Evolutionary conservation across 2,888 invertebrate species (phyloP), one percentile per base, ranked within the genome.

Genomic region (Pyrrhia umbra): DNA sequence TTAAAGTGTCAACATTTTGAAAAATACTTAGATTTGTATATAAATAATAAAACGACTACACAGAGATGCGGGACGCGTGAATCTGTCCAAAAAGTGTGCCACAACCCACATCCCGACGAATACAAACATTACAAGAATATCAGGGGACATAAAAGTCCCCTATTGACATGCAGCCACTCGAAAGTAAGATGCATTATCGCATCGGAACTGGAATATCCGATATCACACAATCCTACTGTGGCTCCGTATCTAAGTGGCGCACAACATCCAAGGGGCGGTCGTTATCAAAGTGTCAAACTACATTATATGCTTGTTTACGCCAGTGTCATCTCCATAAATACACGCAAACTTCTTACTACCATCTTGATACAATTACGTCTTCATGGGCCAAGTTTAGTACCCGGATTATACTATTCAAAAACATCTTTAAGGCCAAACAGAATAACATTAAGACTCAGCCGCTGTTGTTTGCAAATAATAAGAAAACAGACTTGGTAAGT

Each of bases 381-480:
- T 86, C 84, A 86, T 84, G 81, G 78, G 69, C 77, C 74, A 76
- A 79, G 73, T 81, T 80, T 80, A 78, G 76, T 72, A 73, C 52
- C 64, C 56, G 71, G 80, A 84, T 86, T 83, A 83, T 81, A 79
- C 75, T 77, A 82, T 85, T 84, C 79, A 84, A 84, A 86, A 85
- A 80, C 80, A 80, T 80, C 66, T 80, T 80, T 80, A 76, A 76
- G 74, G 76, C 74, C 80, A 80, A 80, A 80, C 79, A 80, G 85
- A 89, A 87, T 86, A 88, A 87, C 85, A 84, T 87, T 86, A 85
- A 84, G 83, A 79, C 78, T 77, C 83, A 80, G 81, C 87, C 88
- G 84, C 85, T 80, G 90, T 88, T 92, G 91, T 92, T 92, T 85
- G 85, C 87, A 91, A 92, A 92, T 90, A 92, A 92, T 90, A 92